phyloP scores from a whole-genome alignment of 2,888 invertebrate species.

The Anorthoa munda region DNA sequence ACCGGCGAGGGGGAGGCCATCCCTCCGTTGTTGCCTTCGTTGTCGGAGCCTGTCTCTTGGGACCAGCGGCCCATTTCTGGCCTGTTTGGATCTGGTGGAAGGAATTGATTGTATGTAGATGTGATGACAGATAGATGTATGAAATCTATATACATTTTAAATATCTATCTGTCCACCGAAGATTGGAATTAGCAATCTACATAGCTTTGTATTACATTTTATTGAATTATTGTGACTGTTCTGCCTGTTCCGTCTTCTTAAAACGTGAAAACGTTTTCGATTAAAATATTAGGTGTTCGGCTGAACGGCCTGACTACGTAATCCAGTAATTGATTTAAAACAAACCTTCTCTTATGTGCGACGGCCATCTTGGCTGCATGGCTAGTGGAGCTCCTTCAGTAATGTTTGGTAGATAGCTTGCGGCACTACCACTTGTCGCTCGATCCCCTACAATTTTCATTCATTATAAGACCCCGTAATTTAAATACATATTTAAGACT shows the following conservation, averaged over 20 bases:
- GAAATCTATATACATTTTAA: no score
- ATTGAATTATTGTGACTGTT: no score
- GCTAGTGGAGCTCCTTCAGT: slow-evolving; percentile 87
- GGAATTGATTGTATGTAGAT: background rate
- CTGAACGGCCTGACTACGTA: background rate
- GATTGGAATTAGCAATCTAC: no score
- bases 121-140: no score
- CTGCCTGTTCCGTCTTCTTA: no score
- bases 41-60: slow-evolving; percentile 95
- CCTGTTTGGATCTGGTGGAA: slow-evolving; percentile 75
- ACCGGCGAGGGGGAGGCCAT: slow-evolving; percentile 87
- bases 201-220: no score
- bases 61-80: slow-evolving; percentile 93
- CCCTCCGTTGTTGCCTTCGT: slow-evolving; percentile 88
- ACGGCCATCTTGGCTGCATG: slow-evolving; percentile 84
- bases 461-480: background rate
- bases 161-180: no score
- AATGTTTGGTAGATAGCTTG: slow-evolving; percentile 87
- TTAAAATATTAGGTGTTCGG: no score
- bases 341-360: slow-evolving; percentile 84
- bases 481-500: no score
- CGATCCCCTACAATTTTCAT: slow-evolving; percentile 75
- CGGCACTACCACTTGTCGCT: slow-evolving; percentile 77
- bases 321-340: background rate
- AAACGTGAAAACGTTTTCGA: no score